phyloP scores from a whole-genome alignment of 1,140 invertebrate genomes.

The Antheraea pernyi region DNA sequence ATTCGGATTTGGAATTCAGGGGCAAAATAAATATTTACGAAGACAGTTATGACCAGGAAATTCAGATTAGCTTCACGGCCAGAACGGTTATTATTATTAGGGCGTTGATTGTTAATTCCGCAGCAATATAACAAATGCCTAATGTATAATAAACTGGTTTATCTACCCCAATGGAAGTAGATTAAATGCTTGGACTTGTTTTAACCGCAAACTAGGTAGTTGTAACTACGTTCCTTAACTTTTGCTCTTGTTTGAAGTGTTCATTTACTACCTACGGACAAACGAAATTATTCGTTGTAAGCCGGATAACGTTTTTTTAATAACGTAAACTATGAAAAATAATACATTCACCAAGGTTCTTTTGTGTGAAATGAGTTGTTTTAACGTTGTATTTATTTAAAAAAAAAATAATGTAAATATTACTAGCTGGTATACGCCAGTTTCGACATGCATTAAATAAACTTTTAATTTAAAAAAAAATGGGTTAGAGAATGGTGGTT shows the following conservation, averaged over 20 bases:
- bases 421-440: no score
- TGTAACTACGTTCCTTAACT: slow-evolving; percentile 3
- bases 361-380: no score
- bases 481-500: no score
- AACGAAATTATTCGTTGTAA: not conserved
- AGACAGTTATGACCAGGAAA: not conserved
- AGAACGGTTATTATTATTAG: not conserved
- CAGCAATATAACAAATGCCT: not conserved
- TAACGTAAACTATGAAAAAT: no score
- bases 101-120: not conserved
- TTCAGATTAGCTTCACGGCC: not conserved
- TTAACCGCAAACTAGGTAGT: not conserved
- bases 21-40: not conserved
- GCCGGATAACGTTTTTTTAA: no score
- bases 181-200: not conserved
- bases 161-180: not conserved
- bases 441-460: no score
- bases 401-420: no score
- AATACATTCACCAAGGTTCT: no score
- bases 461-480: no score
- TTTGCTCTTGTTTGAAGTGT: not conserved
- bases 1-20: not conserved
- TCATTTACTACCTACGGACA: not conserved
- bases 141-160: not conserved
- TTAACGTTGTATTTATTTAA: no score